Percentiles rank a stretch among this genome's conserved stretches.
Evolutionary conservation across 2,113 vertebrate species (phyloP).

Genomic region (Cheirogaleus medius): DNA sequence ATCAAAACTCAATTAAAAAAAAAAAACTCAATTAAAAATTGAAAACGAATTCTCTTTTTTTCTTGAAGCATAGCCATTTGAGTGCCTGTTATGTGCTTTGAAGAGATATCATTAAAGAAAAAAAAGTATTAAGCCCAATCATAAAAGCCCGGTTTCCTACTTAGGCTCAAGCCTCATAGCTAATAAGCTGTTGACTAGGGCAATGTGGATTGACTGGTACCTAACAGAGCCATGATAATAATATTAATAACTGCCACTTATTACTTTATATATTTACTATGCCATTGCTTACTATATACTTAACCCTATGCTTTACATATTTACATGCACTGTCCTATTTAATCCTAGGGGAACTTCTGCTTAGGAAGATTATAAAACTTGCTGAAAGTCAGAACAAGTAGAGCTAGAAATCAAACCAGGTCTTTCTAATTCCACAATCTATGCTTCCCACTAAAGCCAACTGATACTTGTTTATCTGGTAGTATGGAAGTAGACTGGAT

Average conservation of each 20-base stretch:
- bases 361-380: neutral
- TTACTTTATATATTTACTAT: neutral
- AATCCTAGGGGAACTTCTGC: neutral
- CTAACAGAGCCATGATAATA: neutral
- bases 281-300: neutral
- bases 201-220: neutral
- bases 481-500: too few relatives aligned
- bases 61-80: neutral
- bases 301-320: neutral
- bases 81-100: neutral
- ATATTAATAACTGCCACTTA: neutral
- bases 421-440: neutral
- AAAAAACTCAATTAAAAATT: constrained; percentile 26
- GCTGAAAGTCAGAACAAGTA: neutral
- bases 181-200: neutral
- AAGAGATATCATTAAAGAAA: neutral
- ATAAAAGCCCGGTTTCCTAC: neutral
- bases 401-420: constrained; percentile 15
- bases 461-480: neutral
- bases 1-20: neutral
- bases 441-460: neutral
- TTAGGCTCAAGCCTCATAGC: neutral
- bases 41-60: neutral
- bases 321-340: neutral
- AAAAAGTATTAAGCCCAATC: neutral